Conservation (phyloP, 2,888 invertebrate species). For the Sarcophaga carnaria region DNA sequence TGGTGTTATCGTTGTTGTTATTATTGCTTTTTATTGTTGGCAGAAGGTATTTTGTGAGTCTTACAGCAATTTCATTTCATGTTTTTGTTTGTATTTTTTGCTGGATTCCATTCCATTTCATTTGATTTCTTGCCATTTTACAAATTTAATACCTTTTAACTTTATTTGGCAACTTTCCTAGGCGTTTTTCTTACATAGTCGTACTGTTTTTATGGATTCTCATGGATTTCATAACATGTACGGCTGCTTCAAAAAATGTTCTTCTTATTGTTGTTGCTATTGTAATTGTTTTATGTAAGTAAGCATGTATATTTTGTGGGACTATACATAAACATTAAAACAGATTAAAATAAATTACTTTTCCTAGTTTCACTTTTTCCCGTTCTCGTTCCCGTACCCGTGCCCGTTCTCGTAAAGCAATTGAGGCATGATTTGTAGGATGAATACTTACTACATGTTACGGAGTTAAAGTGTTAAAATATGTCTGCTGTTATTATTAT, state of each 20-base stretch:
- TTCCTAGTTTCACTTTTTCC: slow-evolving; percentile 17
- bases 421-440: neutral
- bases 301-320: slow-evolving; percentile 14
- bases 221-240: slow-evolving; percentile 9
- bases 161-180: slow-evolving; percentile 14
- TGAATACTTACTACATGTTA: neutral
- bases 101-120: slow-evolving; percentile 3
- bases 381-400: neutral
- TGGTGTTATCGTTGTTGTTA: neutral
- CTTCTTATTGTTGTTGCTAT: slow-evolving; percentile 4
- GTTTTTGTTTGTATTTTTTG: neutral
- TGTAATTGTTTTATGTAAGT: slow-evolving; percentile 12
- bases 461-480: slow-evolving; percentile 5
- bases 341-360: slow-evolving; percentile 57
- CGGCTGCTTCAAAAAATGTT: slow-evolving; percentile 1
- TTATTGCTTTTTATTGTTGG: neutral
- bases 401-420: neutral
- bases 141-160: slow-evolving; percentile 18
- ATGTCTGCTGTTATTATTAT: neutral
- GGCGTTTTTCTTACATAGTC: slow-evolving; percentile 21
- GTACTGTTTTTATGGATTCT: neutral
- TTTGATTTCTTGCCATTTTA: neutral
- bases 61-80: neutral
- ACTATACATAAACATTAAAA: slow-evolving; percentile 32
- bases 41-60: slow-evolving; percentile 16